phyloP scores from a whole-genome alignment of 2,888 invertebrate species.

The Eueremaeus valkanovi region DNA sequence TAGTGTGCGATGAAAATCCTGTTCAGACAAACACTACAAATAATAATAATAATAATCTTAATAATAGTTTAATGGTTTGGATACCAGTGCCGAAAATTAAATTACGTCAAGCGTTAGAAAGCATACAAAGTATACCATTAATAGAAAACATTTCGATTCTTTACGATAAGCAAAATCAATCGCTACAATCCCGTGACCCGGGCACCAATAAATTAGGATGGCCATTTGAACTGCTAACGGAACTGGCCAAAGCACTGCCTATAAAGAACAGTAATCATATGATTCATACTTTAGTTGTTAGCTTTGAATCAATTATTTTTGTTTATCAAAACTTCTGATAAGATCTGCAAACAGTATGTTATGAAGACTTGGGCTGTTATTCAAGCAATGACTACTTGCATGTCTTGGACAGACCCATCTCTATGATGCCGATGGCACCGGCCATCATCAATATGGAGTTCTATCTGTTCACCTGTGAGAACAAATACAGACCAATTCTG shows the following conservation, averaged over 20 bases:
- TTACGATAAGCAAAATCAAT: not conserved
- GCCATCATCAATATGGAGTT: slow-evolving; percentile 32
- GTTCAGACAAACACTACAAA: not conserved
- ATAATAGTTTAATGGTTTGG: not conserved
- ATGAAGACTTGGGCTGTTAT: slow-evolving; percentile 36
- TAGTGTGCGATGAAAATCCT: not conserved
- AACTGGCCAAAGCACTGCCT: not conserved
- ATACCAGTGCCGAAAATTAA: not conserved
- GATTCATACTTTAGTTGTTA: not conserved
- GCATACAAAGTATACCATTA: not conserved
- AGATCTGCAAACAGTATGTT: slow-evolving; percentile 23
- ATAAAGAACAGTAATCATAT: not conserved
- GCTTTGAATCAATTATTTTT: not conserved
- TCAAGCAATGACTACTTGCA: slow-evolving; percentile 13
- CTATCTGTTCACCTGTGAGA: slow-evolving; percentile 34
- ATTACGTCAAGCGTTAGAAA: not conserved
- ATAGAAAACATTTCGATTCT: not conserved
- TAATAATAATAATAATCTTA: not conserved
- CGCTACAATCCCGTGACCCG: not conserved
- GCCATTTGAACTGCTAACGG: not conserved
- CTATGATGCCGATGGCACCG: slow-evolving; percentile 28
- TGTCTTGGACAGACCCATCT: slow-evolving; percentile 4
- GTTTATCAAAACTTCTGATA: not conserved
- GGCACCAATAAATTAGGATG: not conserved
- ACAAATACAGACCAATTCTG: slow-evolving; percentile 27